phyloP scores from a whole-genome alignment of 2,888 invertebrate genomes.

The Nephrotoma flavescens region DNA sequence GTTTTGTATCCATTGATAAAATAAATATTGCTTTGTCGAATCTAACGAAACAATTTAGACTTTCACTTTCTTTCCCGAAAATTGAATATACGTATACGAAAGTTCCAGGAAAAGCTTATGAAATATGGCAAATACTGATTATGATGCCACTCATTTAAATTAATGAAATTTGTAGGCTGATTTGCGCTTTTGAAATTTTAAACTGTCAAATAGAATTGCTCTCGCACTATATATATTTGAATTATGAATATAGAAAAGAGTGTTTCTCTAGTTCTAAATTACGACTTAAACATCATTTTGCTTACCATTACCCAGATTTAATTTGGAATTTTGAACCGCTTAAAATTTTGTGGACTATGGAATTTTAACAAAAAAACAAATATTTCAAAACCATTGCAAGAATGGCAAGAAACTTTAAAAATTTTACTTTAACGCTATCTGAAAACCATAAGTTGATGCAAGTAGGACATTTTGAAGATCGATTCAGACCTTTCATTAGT shows the following conservation, averaged over 20 bases:
- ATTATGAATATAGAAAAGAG: too few species aligned
- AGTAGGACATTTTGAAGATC: neutral
- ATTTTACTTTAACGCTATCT: too few species aligned
- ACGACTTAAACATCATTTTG: neutral
- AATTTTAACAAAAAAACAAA: neutral
- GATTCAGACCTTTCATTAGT: neutral
- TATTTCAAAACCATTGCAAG: neutral
- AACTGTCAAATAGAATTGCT: too few species aligned
- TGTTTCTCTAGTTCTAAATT: neutral
- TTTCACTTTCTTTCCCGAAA: too few species aligned
- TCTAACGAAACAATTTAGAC: too few species aligned
- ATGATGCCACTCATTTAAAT: neutral
- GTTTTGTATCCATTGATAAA: neutral
- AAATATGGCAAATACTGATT: neutral
- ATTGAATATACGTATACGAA: too few species aligned
- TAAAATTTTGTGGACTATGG: neutral
- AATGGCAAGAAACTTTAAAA: neutral
- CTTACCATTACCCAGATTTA: neutral
- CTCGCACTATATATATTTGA: too few species aligned
- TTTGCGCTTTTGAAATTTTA: too few species aligned
- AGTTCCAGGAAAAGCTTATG: constrained; percentile 4
- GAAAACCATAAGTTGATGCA: neutral
- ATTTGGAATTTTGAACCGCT: neutral
- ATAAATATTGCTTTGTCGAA: too few species aligned
- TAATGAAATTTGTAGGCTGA: neutral